Base-by-base conservation (phyloP, 1,140 invertebrate species). In the Mya arenaria region DNA sequence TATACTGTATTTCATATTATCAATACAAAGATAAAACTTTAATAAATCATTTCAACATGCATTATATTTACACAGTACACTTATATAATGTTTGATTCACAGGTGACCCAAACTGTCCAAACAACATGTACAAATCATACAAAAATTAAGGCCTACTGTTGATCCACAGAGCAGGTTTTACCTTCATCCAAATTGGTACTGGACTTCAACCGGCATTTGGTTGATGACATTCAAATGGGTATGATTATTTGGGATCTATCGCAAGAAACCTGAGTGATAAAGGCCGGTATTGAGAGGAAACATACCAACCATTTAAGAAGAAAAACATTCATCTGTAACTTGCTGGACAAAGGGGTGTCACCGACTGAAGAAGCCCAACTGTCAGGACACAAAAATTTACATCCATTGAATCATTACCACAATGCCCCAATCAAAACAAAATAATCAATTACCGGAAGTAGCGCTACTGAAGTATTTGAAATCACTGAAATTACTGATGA, bases 41-140 rank as follows among this genome's bases (percentile, higher is more conserved):
- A n/a, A n/a, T n/a, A n/a, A n/a, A n/a, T n/a, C n/a, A n/a, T n/a
- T n/a, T n/a, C n/a, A n/a, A n/a, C n/a, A n/a, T n/a, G n/a, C n/a
- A n/a, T n/a, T n/a, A n/a, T n/a, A n/a, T n/a, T n/a, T n/a, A n/a
- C n/a, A n/a, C n/a, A n/a, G n/a, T n/a, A n/a, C n/a, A n/a, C n/a
- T n/a, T n/a, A n/a, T n/a, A 13, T 8, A 60, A 10, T 28, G 6
- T 60, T 28, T 17, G 17, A 23, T 66, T 39, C 41, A 3, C 28
- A 72, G 69, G 69, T 30, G 69, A 72, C 32, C 44, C 48, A 55
- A 19, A 72, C 52, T 72, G 69, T n/a, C 69, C 69, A 72, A 48
- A 55, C 4, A 15, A 56, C 15, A 8, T 72, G 69, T 72, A 56
- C n/a, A 8, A 30, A 23, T 4, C 23, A 17, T 72, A 56, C 23